Evolutionary conservation across 2,888 invertebrate species (phyloP).

Genomic region (Phoronis australis): DNA sequence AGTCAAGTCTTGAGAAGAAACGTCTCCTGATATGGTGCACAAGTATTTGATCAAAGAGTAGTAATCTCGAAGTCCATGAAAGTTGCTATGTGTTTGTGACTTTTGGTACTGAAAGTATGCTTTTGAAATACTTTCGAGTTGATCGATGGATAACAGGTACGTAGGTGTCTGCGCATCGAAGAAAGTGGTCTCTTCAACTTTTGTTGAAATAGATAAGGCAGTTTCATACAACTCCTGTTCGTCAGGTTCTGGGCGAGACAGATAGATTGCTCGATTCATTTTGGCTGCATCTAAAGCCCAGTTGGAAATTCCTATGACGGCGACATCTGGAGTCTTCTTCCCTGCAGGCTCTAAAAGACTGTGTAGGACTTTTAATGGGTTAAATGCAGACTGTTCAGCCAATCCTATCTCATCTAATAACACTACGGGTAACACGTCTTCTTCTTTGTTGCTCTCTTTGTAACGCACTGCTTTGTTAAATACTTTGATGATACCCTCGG

Average conservation of each 20-base stretch:
- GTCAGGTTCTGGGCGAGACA: constrained; percentile 30
- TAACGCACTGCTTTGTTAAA: constrained; percentile 13
- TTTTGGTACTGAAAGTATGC: constrained; percentile 8
- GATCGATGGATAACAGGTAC: not conserved
- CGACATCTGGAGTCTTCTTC: constrained; percentile 21
- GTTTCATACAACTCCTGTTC: too few relatives aligned
- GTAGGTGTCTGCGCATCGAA: too few relatives aligned
- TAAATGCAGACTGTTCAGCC: constrained; percentile 30
- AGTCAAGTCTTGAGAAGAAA: too few relatives aligned
- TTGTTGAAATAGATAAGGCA: too few relatives aligned
- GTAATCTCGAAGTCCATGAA: constrained; percentile 14
- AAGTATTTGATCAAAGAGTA: constrained; percentile 16
- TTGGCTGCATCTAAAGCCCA: constrained; percentile 37
- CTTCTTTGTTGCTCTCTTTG: constrained; percentile 1
- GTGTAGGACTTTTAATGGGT: constrained; percentile 34
- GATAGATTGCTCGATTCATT: constrained; percentile 35
- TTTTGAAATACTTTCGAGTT: constrained; percentile 6
- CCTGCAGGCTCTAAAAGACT: constrained; percentile 25
- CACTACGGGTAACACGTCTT: constrained; percentile 14
- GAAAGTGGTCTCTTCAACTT: too few relatives aligned
- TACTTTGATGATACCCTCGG: constrained; percentile 17
- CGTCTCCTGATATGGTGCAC: too few relatives aligned
- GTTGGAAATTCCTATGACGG: constrained; percentile 34
- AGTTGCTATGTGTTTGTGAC: constrained; percentile 6
- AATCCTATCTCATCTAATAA: constrained; percentile 25